phyloP scores from a whole-genome alignment of 2,797 vertebrate species.

The Sternotherus odoratus region DNA sequence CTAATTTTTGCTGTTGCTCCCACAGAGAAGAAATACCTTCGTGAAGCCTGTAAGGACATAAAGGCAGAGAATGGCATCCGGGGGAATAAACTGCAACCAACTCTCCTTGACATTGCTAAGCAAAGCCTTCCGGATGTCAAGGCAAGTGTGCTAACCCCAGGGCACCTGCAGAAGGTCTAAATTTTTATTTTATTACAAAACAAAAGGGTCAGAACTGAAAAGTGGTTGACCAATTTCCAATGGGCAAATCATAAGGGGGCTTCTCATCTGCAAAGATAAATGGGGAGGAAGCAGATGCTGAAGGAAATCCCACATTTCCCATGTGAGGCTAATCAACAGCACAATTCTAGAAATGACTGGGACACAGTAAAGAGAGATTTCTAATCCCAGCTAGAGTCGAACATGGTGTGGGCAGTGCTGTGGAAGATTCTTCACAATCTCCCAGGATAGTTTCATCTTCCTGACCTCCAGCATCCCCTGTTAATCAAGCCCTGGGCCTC shows the following conservation, averaged over 20 bases:
- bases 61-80: background rate
- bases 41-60: background rate
- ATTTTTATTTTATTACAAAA: background rate
- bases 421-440: background rate
- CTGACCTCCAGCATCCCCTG: background rate
- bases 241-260: accelerated
- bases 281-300: background rate
- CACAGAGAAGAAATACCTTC: slow-evolving; percentile 20
- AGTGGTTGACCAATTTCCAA: background rate
- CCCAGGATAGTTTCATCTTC: background rate
- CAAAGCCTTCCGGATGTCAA: background rate
- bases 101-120: background rate
- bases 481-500: background rate
- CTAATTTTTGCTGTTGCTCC: background rate
- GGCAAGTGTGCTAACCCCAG: background rate
- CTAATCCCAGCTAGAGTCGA: background rate
- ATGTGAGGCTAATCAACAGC: background rate
- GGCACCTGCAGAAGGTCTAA: background rate
- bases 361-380: accelerated
- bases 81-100: background rate
- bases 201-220: background rate
- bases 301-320: background rate
- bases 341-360: background rate
- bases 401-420: background rate
- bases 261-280: background rate